Conservation (phyloP, 2,888 invertebrate species). For the Thymelicus acteon region DNA sequence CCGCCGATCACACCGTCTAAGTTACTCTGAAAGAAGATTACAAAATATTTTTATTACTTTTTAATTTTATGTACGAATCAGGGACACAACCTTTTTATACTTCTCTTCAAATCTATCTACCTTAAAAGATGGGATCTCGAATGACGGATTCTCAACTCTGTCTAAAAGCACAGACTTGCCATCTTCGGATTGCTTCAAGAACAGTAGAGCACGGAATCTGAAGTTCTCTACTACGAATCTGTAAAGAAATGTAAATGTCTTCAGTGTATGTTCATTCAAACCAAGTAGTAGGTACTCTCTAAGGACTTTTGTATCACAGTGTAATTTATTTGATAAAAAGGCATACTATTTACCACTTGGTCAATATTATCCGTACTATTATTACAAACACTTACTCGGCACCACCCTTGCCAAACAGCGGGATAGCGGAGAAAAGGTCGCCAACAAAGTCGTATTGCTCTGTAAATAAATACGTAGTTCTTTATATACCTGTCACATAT, state of each 20-base stretch:
- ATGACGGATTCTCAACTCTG: slow-evolving; percentile 58
- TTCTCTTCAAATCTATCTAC: slow-evolving; percentile 48
- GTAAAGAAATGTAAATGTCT: slow-evolving; percentile 41
- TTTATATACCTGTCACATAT: too few relatives aligned
- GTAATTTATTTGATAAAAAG: too few relatives aligned
- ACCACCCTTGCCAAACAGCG: slow-evolving; percentile 24
- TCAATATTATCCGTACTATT: background rate
- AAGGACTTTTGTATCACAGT: too few relatives aligned
- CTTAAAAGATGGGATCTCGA: slow-evolving; percentile 61
- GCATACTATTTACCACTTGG: too few relatives aligned
- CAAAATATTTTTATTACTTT: too few relatives aligned
- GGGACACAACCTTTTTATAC: too few relatives aligned
- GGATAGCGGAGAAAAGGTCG: slow-evolving; percentile 24
- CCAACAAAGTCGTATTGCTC: slow-evolving; percentile 21
- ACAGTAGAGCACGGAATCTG: slow-evolving; percentile 56
- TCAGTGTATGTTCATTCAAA: too few relatives aligned
- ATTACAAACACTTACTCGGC: slow-evolving; percentile 24
- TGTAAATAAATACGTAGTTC: background rate
- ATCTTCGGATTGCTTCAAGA: slow-evolving; percentile 66
- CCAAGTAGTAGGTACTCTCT: too few relatives aligned
- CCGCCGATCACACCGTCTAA: slow-evolving; percentile 76
- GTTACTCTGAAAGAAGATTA: slow-evolving; percentile 56
- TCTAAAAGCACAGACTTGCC: slow-evolving; percentile 62
- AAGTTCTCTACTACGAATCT: slow-evolving; percentile 66
- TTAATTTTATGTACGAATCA: too few relatives aligned